Conservation (phyloP, 2,113 vertebrate species). For the Perccottus glenii region DNA sequence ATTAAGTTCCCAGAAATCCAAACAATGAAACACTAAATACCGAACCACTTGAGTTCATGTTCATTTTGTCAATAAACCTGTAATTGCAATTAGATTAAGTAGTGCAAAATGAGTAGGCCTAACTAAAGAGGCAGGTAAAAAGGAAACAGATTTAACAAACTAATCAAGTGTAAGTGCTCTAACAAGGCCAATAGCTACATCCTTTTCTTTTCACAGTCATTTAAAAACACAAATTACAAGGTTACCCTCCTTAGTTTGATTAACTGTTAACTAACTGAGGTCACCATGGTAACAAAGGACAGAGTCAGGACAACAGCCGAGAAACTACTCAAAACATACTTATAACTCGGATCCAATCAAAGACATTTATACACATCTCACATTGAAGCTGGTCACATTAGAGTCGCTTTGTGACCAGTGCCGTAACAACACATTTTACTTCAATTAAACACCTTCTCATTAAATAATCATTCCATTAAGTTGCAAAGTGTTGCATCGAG, state of each 20-base stretch:
- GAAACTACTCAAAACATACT: too few relatives aligned
- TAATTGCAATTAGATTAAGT: too few relatives aligned
- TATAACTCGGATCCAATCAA: too few relatives aligned
- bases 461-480: not conserved
- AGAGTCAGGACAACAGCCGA: too few relatives aligned
- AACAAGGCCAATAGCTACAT: not conserved
- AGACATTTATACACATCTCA: too few relatives aligned
- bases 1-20: too few relatives aligned
- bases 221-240: not conserved
- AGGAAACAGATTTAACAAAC: not conserved
- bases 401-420: too few relatives aligned
- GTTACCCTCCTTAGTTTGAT: not conserved
- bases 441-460: constrained; percentile 5
- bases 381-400: too few relatives aligned
- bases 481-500: not conserved
- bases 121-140: not conserved
- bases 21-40: too few relatives aligned
- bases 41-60: too few relatives aligned
- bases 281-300: not conserved
- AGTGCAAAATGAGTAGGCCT: not conserved
- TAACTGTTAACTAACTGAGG: not conserved
- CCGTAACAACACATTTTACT: too few relatives aligned
- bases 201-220: not conserved
- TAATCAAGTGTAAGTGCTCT: not conserved
- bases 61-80: too few relatives aligned